These are phyloP conservation scores for Fragum sueziense DNA, from an alignment of 2,888 invertebrate genomes.

Conservation along the genomic window DNA sequence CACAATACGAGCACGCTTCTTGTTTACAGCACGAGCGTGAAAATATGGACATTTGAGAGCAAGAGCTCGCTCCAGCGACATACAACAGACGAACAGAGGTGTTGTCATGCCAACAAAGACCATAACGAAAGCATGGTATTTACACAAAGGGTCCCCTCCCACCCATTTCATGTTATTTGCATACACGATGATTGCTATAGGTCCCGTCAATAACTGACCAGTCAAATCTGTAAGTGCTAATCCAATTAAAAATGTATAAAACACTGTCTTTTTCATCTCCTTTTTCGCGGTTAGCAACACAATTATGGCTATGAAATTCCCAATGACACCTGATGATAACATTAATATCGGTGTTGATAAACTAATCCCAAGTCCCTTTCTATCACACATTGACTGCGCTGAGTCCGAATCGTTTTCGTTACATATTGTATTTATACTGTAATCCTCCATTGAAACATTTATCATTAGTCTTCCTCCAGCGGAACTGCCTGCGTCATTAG, in stretches of 20 bases:
- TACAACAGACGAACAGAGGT: constrained; percentile 80
- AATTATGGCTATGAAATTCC: constrained; percentile 80
- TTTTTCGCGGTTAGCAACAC: constrained; percentile 76
- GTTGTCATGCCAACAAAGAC: constrained; percentile 79
- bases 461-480: neutral
- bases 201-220: constrained; percentile 79
- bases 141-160: constrained; percentile 78
- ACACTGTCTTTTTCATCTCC: constrained; percentile 77
- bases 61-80: constrained; percentile 81
- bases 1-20: constrained; percentile 69
- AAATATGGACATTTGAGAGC: constrained; percentile 79
- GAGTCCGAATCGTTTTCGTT: constrained; percentile 23
- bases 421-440: constrained; percentile 57
- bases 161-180: constrained; percentile 77
- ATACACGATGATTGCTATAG: constrained; percentile 76
- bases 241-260: constrained; percentile 79
- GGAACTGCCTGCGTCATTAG: neutral
- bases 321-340: constrained; percentile 74
- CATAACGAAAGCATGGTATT: constrained; percentile 81
- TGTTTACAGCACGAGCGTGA: constrained; percentile 75
- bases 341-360: constrained; percentile 73
- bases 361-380: constrained; percentile 65
- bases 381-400: constrained; percentile 55
- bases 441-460: constrained; percentile 40
- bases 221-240: constrained; percentile 81